Percentiles rank a stretch among this genome's conserved stretches.
Conservation (phyloP, 2,797 vertebrate species). For the Oceanodroma leucorhoa region DNA sequence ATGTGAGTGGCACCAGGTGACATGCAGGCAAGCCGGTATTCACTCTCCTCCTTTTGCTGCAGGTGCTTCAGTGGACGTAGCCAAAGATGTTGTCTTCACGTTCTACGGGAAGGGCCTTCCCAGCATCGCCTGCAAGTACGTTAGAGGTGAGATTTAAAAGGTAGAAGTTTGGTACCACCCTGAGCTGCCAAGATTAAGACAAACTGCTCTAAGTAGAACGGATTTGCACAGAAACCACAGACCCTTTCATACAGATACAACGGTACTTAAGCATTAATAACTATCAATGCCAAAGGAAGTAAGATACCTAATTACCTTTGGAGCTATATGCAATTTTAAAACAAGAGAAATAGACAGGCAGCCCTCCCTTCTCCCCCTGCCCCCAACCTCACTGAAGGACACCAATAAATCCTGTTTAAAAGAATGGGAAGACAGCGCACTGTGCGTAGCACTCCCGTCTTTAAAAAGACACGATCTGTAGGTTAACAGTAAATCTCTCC, state of each 20-base stretch:
- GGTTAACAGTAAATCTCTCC: background rate
- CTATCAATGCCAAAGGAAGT: rapidly evolving
- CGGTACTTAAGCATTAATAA: background rate
- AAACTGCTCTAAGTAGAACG: background rate
- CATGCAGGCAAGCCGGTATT: constrained; percentile 59
- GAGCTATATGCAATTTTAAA: background rate
- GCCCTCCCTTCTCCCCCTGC: background rate
- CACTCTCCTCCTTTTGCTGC: constrained; percentile 86
- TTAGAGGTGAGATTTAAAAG: background rate
- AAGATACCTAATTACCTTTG: background rate
- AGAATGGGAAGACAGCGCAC: rapidly evolving
- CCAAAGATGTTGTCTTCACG: constrained; percentile 86
- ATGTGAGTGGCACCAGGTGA: background rate
- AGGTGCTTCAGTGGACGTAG: constrained; percentile 86
- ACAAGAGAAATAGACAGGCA: background rate
- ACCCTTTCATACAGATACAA: background rate
- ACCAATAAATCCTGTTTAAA: background rate
- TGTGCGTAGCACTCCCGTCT: rapidly evolving
- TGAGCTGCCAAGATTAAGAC: background rate
- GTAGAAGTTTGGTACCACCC: background rate
- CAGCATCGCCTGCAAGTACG: constrained; percentile 79
- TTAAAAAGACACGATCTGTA: too few relatives aligned
- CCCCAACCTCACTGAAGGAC: background rate
- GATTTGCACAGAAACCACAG: background rate
- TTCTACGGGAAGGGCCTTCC: constrained; percentile 85